These are phyloP conservation scores for Cantharis rufa DNA, from an alignment of 2,888 invertebrate genomes.

Conservation along the genomic window DNA sequence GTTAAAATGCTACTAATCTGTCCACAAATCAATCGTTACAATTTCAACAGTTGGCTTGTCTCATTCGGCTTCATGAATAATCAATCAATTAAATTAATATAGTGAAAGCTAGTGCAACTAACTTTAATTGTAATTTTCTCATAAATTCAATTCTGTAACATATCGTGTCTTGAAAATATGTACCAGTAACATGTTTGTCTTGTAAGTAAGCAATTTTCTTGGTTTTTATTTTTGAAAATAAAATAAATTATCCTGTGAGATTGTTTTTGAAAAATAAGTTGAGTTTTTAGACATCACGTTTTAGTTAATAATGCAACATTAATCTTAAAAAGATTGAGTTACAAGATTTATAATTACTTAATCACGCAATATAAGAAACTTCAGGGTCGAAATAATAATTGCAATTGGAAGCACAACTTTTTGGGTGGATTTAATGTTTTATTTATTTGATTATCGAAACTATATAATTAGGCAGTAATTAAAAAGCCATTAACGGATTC, in stretches of 20 bases:
- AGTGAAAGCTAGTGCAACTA: neutral
- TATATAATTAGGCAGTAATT: neutral
- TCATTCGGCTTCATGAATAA: neutral
- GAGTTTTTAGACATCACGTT: neutral
- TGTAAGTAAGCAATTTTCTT: neutral
- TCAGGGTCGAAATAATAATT: conserved; percentile 1
- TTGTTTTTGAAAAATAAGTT: neutral
- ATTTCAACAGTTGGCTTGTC: neutral
- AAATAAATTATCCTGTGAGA: neutral
- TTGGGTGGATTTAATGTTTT: neutral
- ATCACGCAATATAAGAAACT: conserved; percentile 4
- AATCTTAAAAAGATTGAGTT: neutral
- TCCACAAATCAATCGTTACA: neutral
- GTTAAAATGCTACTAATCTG: neutral
- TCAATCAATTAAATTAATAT: neutral
- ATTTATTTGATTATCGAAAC: conserved; percentile 3
- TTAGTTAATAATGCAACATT: neutral
- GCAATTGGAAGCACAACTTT: neutral
- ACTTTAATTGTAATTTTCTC: neutral
- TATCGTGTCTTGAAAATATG: neutral
- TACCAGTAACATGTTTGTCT: neutral
- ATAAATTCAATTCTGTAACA: neutral
- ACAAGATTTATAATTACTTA: conserved; percentile 1
- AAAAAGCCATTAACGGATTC: neutral
- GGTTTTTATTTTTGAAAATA: neutral